A percentile compares a stretch with the other conserved stretches of the same genome.
phyloP scores from a whole-genome alignment of 2,113 vertebrate species.

The Gopherus evgoodei region DNA sequence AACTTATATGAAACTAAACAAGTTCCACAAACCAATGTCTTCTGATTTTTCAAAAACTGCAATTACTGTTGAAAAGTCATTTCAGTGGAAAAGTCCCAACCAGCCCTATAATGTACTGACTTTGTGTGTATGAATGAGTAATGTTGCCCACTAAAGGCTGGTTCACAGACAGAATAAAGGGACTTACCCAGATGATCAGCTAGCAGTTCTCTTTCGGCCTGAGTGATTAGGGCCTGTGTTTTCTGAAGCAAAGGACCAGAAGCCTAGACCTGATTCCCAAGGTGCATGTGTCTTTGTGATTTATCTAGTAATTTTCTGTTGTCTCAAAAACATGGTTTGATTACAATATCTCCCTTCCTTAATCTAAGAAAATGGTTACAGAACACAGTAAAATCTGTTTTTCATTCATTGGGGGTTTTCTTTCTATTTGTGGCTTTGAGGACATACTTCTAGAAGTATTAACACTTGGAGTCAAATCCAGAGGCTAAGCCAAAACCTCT shows the following conservation, averaged over 20 bases:
- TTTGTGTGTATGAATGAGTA: not conserved
- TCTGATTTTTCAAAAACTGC: not conserved
- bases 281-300: not conserved
- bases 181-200: not conserved
- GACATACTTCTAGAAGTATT: constrained; percentile 52
- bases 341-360: constrained; percentile 40
- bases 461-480: constrained; percentile 38
- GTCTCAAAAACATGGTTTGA: constrained; percentile 15
- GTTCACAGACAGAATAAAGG: not conserved
- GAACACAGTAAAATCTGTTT: constrained; percentile 60
- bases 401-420: constrained; percentile 54
- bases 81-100: not conserved
- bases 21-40: not conserved
- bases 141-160: not conserved
- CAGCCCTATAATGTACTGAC: not conserved
- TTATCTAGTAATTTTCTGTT: constrained; percentile 3
- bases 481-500: constrained; percentile 50
- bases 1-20: not conserved
- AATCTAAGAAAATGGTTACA: constrained; percentile 32
- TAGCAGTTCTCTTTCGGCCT: not conserved
- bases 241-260: not conserved
- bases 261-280: not conserved
- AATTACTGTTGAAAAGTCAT: not conserved
- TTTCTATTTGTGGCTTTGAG: constrained; percentile 71
- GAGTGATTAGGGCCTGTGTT: not conserved